Conservation (phyloP, 2,113 vertebrate species). For the Pedionomus torquatus region DNA sequence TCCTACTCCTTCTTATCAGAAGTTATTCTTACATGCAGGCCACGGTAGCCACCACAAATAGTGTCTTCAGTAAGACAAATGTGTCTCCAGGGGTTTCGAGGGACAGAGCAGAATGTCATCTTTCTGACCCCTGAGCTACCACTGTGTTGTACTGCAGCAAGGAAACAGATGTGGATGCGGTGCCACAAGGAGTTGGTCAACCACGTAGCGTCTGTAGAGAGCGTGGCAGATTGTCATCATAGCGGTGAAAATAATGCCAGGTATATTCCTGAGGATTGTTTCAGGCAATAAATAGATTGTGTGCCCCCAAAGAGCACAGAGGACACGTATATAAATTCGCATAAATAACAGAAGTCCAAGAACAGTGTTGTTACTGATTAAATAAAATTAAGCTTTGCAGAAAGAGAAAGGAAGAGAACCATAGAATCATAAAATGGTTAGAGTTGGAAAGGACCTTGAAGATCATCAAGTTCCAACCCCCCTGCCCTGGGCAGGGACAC, state of each 20-base stretch:
- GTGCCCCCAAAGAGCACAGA: neutral
- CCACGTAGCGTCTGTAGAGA: neutral
- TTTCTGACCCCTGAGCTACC: neutral
- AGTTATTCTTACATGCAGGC: slow-evolving; percentile 24
- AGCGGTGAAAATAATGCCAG: neutral
- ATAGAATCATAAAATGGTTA: no score
- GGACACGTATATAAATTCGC: neutral
- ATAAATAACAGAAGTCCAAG: neutral
- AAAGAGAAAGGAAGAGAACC: neutral
- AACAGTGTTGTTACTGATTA: neutral
- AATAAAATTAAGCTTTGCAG: neutral
- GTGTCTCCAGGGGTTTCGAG: slow-evolving; percentile 21
- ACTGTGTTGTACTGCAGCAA: neutral
- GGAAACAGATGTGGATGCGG: neutral
- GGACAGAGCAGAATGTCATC: neutral
- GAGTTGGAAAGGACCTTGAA: no score
- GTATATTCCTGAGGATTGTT: neutral
- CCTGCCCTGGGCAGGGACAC: no score
- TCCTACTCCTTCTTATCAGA: neutral
- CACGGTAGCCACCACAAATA: slow-evolving; percentile 35
- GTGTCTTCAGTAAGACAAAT: slow-evolving; percentile 44
- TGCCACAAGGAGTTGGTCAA: slow-evolving; percentile 24
- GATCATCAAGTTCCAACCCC: no score
- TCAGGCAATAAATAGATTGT: neutral
- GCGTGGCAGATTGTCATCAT: neutral